Evolutionary conservation across 2,888 invertebrate genomes (phyloP), one percentile per base, ranked within the genome.

Genomic region (Chymomyza caudatula): DNA sequence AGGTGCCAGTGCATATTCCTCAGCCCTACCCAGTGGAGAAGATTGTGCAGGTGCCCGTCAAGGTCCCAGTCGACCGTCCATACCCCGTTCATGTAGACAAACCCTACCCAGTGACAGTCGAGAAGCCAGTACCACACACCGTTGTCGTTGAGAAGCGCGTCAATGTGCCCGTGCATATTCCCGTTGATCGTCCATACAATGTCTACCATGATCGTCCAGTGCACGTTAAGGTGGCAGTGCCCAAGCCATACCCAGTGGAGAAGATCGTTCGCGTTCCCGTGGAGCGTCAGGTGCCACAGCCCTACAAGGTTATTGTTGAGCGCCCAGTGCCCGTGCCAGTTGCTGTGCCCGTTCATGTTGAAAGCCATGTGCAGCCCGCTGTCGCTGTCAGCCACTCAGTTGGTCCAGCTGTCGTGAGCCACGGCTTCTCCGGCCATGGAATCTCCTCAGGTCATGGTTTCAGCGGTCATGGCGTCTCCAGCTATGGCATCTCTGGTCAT

Each of bases 161-260:
- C 87, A 94, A 94, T 77, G 94, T 94, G 17, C 92, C 93, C 77
- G 93, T 92, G 76, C 92, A 93, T 78, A 93, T 94, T 20, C 93
- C 94, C 89, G 93, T 94, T 44, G 93, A 91, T 13, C 29, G 29
- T 4, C 29, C 29, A 8, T 37, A 37, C 29, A 37, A 37, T 37
- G 29, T 37, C 29, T 37, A 37, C 29, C 29, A 37, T 37, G 29
- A 37, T 37, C 29, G 29, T 37, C 29, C 29, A 37, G 29, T 37
- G 29, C 29, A 8, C 91, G 93, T 94, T 66, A 94, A 94, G 90
- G 95, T 95, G 71, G 94, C 93, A 84, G 93, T 94, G 15, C 94
- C 94, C 77, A 94, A 93, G 89, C 94, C 93, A 77, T 94, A 94
- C 91, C 94, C 94, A 62, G 93, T 93, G 2, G 88, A 91, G 71